Percentiles rank a stretch among this genome's conserved stretches.
Evolutionary conservation across 2,888 invertebrate genomes (phyloP).

Genomic region (Mystacides longicornis): DNA sequence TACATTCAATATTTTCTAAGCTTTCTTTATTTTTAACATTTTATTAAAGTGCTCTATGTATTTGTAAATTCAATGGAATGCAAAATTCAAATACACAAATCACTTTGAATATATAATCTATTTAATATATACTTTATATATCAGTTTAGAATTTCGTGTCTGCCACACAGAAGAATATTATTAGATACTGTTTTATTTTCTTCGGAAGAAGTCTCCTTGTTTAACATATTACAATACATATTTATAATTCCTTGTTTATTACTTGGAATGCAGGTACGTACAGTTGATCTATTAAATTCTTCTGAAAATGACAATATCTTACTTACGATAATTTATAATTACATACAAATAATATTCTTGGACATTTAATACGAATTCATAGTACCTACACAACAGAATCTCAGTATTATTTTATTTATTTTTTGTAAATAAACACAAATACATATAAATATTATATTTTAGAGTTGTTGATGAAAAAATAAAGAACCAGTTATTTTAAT

Average conservation of each 20-base stretch:
- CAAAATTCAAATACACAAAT: neutral
- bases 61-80: neutral
- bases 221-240: neutral
- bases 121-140: no score
- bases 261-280: neutral
- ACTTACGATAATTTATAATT: constrained; percentile 19
- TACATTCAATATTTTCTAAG: constrained; percentile 16
- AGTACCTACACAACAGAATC: no score
- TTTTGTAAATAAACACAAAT: no score
- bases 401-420: no score
- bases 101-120: neutral
- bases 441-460: no score
- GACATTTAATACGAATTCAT: constrained; percentile 25
- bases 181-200: constrained; percentile 6
- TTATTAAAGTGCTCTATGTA: constrained; percentile 6
- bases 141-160: constrained; percentile 27
- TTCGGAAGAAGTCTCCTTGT: neutral
- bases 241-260: neutral
- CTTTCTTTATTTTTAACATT: constrained; percentile 14
- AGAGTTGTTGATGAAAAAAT: no score
- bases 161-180: constrained; percentile 20
- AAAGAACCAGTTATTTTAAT: no score
- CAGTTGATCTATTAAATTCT: constrained; percentile 15
- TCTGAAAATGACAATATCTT: constrained; percentile 21
- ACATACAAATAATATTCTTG: constrained; percentile 19